Evolutionary conservation across 2,888 invertebrate species (phyloP), one percentile per base, ranked within the genome.

Genomic region (Carabus problematicus): DNA sequence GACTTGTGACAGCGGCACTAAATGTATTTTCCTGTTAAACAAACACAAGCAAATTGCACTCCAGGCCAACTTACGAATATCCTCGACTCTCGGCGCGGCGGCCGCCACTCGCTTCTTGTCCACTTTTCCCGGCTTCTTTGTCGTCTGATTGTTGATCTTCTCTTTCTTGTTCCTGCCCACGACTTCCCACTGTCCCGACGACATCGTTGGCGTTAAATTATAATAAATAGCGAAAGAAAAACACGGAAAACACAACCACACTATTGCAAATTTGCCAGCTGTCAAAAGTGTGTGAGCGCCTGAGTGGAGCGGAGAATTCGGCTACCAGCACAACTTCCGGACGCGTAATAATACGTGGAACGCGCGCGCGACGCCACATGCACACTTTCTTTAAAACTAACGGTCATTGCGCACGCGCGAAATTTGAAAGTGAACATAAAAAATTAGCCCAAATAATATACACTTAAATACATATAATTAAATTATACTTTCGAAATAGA

Each of bases 1-100:
- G 60, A 89, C 85, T 82, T 91, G 89, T 47, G 89, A 86, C 72
- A 89, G 83, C 1, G 91, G 88, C 71, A 91, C 92, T 92, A 76
- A 70, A 82, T 41, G 14, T 45, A 45, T 4, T 45, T 12, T 7
- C 2, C 7, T 12, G 11, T 19, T 66, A 67, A n/a, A 42, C 14
- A 47, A 55, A 58, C 16, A 52, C 41, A 55, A 67, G 52, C 41
- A 43, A 52, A 71, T 71, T 73, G 62, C n/a, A n/a, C n/a, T n/a
- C n/a, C n/a, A n/a, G 55, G 59, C 49, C 73, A 74, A 86, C 91
- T 87, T 83, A 92, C 92, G 83, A 77, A 91, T 86, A 81, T 92
- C 92, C 78, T 92, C 91, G 72, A 90, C 84, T 84, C 91, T 91
- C 72, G 67, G 73, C 72, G 55, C 72, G 60, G 61, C 72, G 60